Base-by-base conservation (phyloP, 2,113 vertebrate genomes). In the Cheilinus undulatus region DNA sequence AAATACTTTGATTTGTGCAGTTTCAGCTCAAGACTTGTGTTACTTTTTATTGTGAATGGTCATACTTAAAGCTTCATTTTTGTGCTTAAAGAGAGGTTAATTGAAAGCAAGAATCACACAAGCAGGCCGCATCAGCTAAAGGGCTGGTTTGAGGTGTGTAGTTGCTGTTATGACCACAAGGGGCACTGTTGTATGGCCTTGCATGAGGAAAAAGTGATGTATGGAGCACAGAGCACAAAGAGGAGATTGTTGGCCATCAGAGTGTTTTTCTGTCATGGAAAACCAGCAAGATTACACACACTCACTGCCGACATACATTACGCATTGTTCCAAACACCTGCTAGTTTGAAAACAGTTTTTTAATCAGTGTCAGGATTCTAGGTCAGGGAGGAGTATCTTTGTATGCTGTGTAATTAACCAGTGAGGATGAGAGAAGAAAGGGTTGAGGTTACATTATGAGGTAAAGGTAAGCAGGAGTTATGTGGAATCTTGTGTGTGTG, bases 401-500 rank as follows among this genome's bases (percentile, higher is more conserved):
- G 17, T 48, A 10, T 45, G 46, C 30, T 10, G 67, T 19, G 24
- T 10, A 19, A 45, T 40, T 56, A 1, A 13, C 45, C 15, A 36
- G 56, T 24, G 24, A 67, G 38, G 17, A 73, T 66, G 60, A 53
- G 4, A 32, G 14, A 60, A 63, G 78, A 53, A 61, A 67, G 51
- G 28, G 53, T 49, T 80, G 64, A 73, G 28, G 67, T 73, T 81
- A 19, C 62, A 53, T 40, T 43, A 34, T 50, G 68, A 89, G 80
- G 72, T 75, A 85, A 89, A 90, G 87, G 88, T 87, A 84, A 82
- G 78, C 80, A 34, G 65, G 23, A 76, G 83, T 82, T 84, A 89
- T 91, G 82, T 92, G 84, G 92, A 92, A 93, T 88, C 53, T 73
- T 88, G 91, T 89, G 83, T 80, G 80, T 78, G 68, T 64, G 78